Base-by-base conservation (phyloP, 2,113 vertebrate species). In the Proteles cristata region DNA sequence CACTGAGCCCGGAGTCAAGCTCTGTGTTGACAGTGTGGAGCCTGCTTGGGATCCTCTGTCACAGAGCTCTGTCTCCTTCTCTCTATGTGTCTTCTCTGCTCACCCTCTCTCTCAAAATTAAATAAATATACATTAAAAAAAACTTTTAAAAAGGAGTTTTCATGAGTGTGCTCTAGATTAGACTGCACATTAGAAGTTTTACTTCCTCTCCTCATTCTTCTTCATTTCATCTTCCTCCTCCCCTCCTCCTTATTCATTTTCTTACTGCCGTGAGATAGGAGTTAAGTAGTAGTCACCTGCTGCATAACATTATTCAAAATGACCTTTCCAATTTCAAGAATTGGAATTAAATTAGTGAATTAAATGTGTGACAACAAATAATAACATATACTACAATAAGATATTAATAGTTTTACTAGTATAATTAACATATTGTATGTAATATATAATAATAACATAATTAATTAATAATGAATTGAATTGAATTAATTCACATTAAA, bases 131-230 rank as follows among this genome's bases (percentile, higher is more conserved):
- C 58, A 23, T 61, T 58, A 2, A 3, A 3, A 61, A 21, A 61
- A 0, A 23, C 58, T 23, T 15, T 26, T 5, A 39, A 90, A 12
- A 16, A 17, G 2, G 4, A 6, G 9, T 17, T 43, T 43, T 45
- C 53, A 0, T 1, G 12, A 4, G 10, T 28, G 25, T 28, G 48
- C 6, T 7, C 63, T 21, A 23, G 5, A 15, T 7, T 14, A 26
- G 7, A 26, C 43, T 35, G 45, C 23, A 3, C 53, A 55, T 55
- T 55, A 16, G 53, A 55, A 55, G 66, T 14, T 39, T 6, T 0
- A 9, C 33, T 25, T 21, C 15, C 2, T 2, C 4, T 7, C 23
- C 25, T 25, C 45, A 3, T 16, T 4, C 73, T 14, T 48, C 4
- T 28, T 16, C 65, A 5, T 39, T 53, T 16, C 43, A 0, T 4